Conservation (phyloP, 2,888 invertebrate species). For the Microctonus aethiopoides region DNA sequence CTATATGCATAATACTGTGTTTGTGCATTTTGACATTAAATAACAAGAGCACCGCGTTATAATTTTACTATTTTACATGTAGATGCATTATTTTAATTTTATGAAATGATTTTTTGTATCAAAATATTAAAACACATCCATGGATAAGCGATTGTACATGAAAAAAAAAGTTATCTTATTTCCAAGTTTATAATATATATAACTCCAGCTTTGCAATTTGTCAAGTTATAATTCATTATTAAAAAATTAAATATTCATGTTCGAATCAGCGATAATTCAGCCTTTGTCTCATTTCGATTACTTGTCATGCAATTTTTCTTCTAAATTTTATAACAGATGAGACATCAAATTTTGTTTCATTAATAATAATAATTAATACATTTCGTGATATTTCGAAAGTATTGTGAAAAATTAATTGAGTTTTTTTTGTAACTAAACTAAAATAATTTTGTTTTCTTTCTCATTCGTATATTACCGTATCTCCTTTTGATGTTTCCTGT, state of each 20-base stretch:
- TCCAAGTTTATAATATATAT: neutral
- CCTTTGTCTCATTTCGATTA: conserved; percentile 62
- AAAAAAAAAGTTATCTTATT: neutral
- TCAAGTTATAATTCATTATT: conserved; percentile 28
- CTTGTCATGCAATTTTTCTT: conserved; percentile 56
- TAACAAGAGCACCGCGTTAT: conserved; percentile 23
- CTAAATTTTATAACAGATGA: neutral
- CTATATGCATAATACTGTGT: conserved; percentile 45
- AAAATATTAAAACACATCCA: conserved; percentile 8
- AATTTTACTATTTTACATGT: neutral
- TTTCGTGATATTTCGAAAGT: no score
- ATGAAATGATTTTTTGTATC: conserved; percentile 9
- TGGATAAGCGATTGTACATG: neutral
- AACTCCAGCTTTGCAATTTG: conserved; percentile 23
- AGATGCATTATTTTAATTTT: neutral
- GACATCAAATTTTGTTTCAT: neutral
- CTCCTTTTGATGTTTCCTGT: neutral
- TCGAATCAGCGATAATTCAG: conserved; percentile 51
- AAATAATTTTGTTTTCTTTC: no score
- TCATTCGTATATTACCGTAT: neutral
- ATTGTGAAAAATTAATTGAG: no score
- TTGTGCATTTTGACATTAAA: conserved; percentile 42
- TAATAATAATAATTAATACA: conserved; percentile 3
- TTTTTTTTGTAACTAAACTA: no score
- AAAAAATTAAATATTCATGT: conserved; percentile 23